Conservation (phyloP, 2,888 invertebrate species). For the Caenorhabditis sp. region DNA sequence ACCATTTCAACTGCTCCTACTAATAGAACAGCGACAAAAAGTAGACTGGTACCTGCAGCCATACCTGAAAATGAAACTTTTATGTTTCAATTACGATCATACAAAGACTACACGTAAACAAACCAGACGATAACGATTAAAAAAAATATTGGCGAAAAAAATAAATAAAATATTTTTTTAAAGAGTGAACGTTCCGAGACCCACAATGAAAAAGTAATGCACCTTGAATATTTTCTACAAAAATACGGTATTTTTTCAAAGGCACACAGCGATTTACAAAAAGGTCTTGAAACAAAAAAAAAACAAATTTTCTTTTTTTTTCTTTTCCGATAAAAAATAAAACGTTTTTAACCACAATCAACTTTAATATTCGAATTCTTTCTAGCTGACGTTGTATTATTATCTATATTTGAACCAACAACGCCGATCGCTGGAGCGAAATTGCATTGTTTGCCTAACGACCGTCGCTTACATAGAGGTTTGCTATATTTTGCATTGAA, state of each 20-base stretch:
- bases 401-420: background rate
- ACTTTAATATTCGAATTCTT: background rate
- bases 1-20: constrained; percentile 33
- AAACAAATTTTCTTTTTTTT: background rate
- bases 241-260: background rate
- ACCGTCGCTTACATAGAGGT: background rate
- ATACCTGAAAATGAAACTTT: constrained; percentile 28
- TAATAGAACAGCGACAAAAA: constrained; percentile 8
- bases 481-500: background rate
- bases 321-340: background rate
- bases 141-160: background rate
- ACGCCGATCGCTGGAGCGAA: background rate
- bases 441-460: background rate
- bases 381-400: constrained; percentile 1
- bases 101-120: no score
- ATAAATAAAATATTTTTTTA: background rate
- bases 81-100: no score
- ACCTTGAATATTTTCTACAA: background rate
- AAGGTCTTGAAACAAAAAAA: background rate
- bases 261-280: background rate
- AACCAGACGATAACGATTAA: no score
- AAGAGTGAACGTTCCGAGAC: background rate
- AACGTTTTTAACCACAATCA: background rate
- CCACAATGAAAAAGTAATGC: background rate
- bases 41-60: constrained; percentile 33